A percentile compares a stretch with the other conserved stretches of the same genome.
Evolutionary conservation across 2,797 vertebrate genomes (phyloP).

Genomic region (Adelosebastes latens): DNA sequence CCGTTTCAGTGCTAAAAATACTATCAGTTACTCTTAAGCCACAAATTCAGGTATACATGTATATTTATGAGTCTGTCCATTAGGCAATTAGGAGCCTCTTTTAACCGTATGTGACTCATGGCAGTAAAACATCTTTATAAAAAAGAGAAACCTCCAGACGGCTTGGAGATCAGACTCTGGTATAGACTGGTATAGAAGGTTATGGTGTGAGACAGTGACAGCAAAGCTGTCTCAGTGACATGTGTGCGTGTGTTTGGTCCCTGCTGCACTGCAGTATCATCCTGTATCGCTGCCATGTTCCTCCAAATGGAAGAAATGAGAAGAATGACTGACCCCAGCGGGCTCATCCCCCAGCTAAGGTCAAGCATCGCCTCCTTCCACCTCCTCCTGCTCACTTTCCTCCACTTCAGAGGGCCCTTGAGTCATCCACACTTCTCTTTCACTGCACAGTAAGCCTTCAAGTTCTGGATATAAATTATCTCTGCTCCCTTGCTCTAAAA

Average conservation of each 20-base stretch:
- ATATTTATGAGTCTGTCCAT: neutral
- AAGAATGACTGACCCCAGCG: conserved; percentile 10
- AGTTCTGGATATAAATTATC: conserved; percentile 45
- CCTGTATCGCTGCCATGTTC: neutral
- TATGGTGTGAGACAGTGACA: neutral
- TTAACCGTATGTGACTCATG: neutral
- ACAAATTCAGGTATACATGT: neutral
- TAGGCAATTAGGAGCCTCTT: neutral
- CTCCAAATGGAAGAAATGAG: conserved; percentile 27
- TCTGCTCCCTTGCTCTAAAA: conserved; percentile 11
- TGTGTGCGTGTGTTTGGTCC: conserved; percentile 37
- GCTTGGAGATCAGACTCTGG: neutral
- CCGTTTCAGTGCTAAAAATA: neutral
- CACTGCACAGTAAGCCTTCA: conserved; percentile 20
- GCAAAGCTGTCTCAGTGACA: conserved; percentile 12
- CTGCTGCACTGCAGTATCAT: conserved; percentile 12
- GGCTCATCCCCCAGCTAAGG: neutral
- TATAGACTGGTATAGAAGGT: neutral
- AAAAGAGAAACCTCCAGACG: neutral
- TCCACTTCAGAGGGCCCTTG: neutral
- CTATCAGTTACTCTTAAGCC: neutral
- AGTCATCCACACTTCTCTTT: conserved; percentile 35
- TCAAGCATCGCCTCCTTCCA: conserved; percentile 27
- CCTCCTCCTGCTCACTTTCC: neutral
- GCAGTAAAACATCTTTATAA: neutral